Evolutionary conservation across 2,888 invertebrate genomes (phyloP).

Genomic region (Ochropleura leucogaster): DNA sequence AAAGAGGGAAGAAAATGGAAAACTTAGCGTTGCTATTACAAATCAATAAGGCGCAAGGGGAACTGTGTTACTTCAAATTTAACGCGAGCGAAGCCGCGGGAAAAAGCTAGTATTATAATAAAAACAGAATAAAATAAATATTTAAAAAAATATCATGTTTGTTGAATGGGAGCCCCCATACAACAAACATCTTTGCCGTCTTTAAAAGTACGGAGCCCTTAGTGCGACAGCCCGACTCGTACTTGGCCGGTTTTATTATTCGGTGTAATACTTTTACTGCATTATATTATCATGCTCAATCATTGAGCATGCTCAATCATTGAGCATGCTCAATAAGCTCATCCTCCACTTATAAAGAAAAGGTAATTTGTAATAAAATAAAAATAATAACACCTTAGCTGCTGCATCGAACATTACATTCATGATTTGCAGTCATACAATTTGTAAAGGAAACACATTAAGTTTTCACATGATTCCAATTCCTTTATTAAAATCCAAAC

Average conservation of each 20-base stretch:
- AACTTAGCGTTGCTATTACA: no score
- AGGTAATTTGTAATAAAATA: conserved; percentile 31
- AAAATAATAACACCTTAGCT: conserved; percentile 4
- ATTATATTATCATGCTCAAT: neutral
- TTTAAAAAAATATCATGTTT: no score
- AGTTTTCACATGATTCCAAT: conserved; percentile 39
- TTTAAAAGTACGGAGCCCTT: no score
- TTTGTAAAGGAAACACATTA: conserved; percentile 27
- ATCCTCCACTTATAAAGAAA: conserved; percentile 19
- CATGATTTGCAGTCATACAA: conserved; percentile 17
- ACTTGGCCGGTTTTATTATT: neutral
- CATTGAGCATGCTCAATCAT: neutral
- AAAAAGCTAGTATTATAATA: no score
- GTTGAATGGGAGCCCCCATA: no score
- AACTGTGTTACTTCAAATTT: no score
- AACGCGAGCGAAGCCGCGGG: no score
- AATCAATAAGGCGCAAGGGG: no score
- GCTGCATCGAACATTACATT: conserved; percentile 17
- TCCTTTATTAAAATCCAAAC: conserved; percentile 23
- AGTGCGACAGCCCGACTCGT: no score
- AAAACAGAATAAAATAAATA: no score
- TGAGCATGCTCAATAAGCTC: neutral
- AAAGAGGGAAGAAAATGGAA: no score
- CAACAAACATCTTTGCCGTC: no score
- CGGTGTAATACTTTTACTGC: neutral